Percentiles rank a stretch among this genome's conserved stretches.
Evolutionary conservation across 2,113 vertebrate genomes (phyloP).

Genomic region (Pygoscelis adeliae): DNA sequence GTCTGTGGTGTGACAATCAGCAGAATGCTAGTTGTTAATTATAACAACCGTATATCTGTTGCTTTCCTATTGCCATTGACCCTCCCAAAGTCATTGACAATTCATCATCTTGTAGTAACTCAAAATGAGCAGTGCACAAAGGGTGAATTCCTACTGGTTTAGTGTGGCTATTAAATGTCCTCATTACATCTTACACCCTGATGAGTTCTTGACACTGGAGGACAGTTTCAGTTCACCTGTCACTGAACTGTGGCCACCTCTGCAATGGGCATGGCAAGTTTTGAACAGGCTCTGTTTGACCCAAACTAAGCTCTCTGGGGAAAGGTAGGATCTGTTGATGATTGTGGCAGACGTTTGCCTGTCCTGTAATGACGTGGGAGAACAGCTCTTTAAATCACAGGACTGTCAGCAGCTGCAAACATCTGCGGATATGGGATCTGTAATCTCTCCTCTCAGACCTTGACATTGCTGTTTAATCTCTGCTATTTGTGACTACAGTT

Average conservation of each 20-base stretch:
- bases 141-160: not conserved
- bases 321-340: not conserved
- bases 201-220: not conserved
- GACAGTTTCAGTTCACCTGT: not conserved
- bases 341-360: not conserved
- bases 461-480: not conserved
- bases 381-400: not conserved
- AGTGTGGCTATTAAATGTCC: not conserved
- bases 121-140: not conserved
- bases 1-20: not conserved
- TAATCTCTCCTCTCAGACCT: slow-evolving; percentile 12
- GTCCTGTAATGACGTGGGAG: not conserved
- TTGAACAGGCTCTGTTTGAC: not conserved
- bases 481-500: not conserved
- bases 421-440: not conserved
- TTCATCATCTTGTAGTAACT: not conserved
- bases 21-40: not conserved
- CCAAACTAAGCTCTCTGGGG: not conserved
- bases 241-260: not conserved
- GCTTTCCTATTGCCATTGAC: not conserved
- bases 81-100: not conserved
- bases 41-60: accelerated
- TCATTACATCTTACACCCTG: not conserved
- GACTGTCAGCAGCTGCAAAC: not conserved
- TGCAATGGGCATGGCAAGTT: not conserved